These are phyloP conservation scores for Nymphicus hollandicus DNA, from an alignment of 2,113 vertebrate species.

Conservation along the genomic window DNA sequence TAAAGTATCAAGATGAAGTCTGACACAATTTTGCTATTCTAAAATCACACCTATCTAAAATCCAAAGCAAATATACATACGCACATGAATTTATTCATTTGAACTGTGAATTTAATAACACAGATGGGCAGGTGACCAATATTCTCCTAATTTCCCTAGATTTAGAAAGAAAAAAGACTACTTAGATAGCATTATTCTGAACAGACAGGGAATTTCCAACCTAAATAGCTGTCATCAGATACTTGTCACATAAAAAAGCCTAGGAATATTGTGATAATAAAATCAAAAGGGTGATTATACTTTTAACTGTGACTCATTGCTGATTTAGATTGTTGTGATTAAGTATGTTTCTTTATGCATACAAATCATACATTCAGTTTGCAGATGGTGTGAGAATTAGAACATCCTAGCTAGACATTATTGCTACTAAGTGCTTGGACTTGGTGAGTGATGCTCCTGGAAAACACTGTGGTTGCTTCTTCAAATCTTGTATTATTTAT, in stretches of 20 bases:
- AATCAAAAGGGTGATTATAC: conserved; percentile 60
- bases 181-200: neutral
- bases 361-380: conserved; percentile 26
- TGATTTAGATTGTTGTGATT: conserved; percentile 57
- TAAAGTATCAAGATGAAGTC: neutral
- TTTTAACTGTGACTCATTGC: conserved; percentile 54
- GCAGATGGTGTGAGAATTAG: neutral
- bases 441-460: neutral
- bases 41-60: neutral
- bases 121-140: neutral
- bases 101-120: neutral
- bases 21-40: neutral
- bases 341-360: conserved; percentile 40
- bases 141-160: neutral
- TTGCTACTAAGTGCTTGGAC: neutral
- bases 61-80: neutral
- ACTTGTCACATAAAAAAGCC: conserved; percentile 28
- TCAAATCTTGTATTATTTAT: neutral
- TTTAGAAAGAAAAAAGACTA: neutral
- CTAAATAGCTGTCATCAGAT: neutral
- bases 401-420: neutral
- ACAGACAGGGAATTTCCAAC: neutral
- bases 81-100: neutral
- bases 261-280: conserved; percentile 54
- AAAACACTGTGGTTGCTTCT: neutral